A percentile compares a stretch with the other conserved stretches of the same genome.
These are phyloP conservation scores for Eira barbara DNA, from an alignment of 2,113 vertebrate species.

Conservation along the genomic window DNA sequence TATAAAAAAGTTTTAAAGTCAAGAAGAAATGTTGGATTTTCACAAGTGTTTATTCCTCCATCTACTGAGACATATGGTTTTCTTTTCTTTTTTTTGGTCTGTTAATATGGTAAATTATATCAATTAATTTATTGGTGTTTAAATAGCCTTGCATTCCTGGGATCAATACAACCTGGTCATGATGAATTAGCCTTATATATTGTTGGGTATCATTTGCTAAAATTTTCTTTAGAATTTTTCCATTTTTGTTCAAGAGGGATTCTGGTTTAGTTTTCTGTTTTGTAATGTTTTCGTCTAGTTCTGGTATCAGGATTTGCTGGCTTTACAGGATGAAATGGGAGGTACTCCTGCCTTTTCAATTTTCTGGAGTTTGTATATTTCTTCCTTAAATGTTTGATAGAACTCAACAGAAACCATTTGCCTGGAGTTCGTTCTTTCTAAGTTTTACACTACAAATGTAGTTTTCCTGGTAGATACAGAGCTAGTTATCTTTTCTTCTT, in stretches of 20 bases:
- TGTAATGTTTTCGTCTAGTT: neutral
- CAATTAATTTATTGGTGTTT: neutral
- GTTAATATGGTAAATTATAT: neutral
- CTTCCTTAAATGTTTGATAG: neutral
- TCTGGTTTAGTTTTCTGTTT: neutral
- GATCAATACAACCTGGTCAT: neutral
- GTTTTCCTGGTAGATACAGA: neutral
- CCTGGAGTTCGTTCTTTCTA: neutral
- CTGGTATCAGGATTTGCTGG: neutral
- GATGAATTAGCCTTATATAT: neutral
- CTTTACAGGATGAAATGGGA: neutral
- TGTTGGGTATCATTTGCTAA: neutral
- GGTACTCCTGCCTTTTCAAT: neutral
- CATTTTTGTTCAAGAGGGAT: neutral
- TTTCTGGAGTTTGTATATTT: neutral
- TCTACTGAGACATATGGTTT: neutral
- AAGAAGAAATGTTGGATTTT: neutral
- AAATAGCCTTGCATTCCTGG: neutral
- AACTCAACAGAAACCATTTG: neutral
- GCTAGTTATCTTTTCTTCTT: neutral
- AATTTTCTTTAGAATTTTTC: neutral
- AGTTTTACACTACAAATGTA: neutral
- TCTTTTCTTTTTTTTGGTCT: neutral
- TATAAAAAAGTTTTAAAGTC: neutral
- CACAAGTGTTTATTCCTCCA: neutral